Percentiles rank a stretch among this genome's conserved stretches.
These are phyloP conservation scores for Tenodera sinensis DNA, from an alignment of 2,888 invertebrate species.

Conservation along the genomic window DNA sequence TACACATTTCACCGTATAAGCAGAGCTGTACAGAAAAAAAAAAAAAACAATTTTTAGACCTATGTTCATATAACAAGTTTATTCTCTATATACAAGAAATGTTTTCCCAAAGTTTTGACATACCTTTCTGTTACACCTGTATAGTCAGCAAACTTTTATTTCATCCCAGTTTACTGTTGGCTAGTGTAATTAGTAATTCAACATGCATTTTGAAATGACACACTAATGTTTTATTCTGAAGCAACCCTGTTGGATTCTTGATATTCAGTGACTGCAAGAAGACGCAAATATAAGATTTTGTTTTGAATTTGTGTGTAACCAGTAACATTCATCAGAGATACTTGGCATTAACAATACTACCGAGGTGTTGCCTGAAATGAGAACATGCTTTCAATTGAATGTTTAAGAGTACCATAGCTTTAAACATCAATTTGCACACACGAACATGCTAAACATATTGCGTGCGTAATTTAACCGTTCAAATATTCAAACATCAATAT, in stretches of 20 bases:
- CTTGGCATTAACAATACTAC: not conserved
- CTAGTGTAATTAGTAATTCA: too few species aligned
- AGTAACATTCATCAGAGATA: not conserved
- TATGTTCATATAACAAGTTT: too few species aligned
- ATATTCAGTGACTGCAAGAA: not conserved
- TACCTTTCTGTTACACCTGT: too few species aligned
- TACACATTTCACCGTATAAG: too few species aligned
- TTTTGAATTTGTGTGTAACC: not conserved
- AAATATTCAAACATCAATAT: not conserved
- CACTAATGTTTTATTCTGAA: not conserved
- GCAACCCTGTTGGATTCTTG: not conserved
- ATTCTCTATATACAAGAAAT: too few species aligned
- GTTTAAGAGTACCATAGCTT: not conserved
- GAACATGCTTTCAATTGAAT: not conserved
- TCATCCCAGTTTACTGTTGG: too few species aligned
- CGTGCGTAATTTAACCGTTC: too few species aligned
- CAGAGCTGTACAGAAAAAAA: too few species aligned
- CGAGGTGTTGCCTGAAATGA: not conserved
- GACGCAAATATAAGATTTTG: not conserved
- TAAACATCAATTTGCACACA: not conserved
- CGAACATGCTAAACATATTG: not conserved
- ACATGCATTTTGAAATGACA: too few species aligned
- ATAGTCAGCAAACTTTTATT: too few species aligned
- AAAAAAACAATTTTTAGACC: too few species aligned
- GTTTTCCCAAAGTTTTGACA: too few species aligned